phyloP scores from a whole-genome alignment of 2,113 vertebrate species.

The Gallinago jamesoni region DNA sequence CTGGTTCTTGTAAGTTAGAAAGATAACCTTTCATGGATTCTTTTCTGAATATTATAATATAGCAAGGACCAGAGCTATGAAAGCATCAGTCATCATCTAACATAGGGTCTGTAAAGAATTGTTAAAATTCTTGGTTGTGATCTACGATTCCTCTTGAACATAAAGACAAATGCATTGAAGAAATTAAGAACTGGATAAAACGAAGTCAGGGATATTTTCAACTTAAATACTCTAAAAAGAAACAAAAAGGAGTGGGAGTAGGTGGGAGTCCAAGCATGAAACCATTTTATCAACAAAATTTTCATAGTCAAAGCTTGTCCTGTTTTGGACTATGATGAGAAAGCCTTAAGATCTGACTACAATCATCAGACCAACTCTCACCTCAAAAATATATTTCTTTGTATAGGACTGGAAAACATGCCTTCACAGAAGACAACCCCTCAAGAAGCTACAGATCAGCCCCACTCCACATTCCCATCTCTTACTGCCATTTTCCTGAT shows the following conservation, averaged over 20 bases:
- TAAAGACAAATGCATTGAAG: not conserved
- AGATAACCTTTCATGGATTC: not conserved
- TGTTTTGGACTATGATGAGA: not conserved
- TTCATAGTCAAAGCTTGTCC: not conserved
- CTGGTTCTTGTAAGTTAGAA: not conserved
- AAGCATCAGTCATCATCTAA: not conserved
- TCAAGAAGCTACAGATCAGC: not conserved
- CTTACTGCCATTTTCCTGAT: not conserved
- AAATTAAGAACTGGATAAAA: not conserved
- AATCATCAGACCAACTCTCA: not conserved
- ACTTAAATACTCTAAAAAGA: not conserved
- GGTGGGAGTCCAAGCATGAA: not conserved
- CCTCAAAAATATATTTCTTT: not conserved
- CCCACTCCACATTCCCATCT: not conserved
- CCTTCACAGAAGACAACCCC: not conserved
- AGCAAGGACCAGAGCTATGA: not conserved
- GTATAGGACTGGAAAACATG: not conserved
- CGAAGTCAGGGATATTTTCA: not conserved
- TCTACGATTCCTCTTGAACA: not conserved
- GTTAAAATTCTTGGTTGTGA: not conserved
- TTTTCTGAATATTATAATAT: not conserved
- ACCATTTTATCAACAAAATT: not conserved
- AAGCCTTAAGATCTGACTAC: not conserved
- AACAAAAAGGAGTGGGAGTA: not conserved
- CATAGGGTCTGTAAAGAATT: not conserved